phyloP scores from a whole-genome alignment of 1,140 invertebrate genomes.

The Sycophila sp. region DNA sequence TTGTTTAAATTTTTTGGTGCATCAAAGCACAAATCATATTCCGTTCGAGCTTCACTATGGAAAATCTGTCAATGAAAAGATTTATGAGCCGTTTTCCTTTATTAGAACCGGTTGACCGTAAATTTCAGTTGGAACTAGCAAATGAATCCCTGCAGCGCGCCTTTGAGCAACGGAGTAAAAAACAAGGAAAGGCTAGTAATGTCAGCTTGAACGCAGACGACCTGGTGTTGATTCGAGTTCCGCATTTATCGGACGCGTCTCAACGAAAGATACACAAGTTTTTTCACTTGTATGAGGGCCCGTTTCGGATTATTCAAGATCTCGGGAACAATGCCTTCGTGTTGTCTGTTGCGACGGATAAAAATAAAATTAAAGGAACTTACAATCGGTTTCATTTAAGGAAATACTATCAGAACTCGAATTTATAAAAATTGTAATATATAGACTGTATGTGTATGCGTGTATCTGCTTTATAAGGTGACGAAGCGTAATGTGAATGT shows the following conservation, averaged over 20 bases:
- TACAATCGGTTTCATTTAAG: neutral
- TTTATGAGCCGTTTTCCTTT: conserved; percentile 1
- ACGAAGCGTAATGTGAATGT: no score
- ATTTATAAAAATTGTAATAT: no score
- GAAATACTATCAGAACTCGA: neutral
- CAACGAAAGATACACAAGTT: neutral
- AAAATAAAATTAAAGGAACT: neutral
- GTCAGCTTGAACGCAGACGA: neutral
- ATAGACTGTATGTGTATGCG: no score
- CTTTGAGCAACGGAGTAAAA: conserved; percentile 17
- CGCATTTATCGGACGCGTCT: neutral
- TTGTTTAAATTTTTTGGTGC: conserved; percentile 22
- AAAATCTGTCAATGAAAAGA: neutral
- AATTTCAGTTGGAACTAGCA: conserved; percentile 7
- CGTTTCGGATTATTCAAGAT: neutral
- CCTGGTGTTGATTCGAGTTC: conserved; percentile 31
- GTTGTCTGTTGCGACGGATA: neutral
- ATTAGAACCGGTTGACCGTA: neutral
- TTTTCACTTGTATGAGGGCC: neutral
- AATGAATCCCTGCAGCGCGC: neutral
- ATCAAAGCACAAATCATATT: conserved; percentile 45
- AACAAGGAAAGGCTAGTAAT: neutral
- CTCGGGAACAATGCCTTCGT: neutral
- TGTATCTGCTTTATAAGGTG: no score
- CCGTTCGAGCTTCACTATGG: conserved; percentile 42